Evolutionary conservation across 2,888 invertebrate genomes (phyloP).

Genomic region (Spilarctia lutea): DNA sequence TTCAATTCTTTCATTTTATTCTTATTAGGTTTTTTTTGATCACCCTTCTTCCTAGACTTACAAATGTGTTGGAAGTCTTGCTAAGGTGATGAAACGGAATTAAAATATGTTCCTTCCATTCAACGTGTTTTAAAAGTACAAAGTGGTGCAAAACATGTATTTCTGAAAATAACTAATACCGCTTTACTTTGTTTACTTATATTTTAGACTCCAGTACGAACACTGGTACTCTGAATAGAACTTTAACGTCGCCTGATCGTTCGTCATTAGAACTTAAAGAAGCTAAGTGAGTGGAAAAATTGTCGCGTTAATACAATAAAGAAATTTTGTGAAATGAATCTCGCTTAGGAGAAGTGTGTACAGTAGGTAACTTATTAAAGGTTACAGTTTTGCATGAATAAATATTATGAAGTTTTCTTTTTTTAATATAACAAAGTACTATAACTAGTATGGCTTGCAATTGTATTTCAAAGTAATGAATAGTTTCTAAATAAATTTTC

Average conservation of each 20-base stretch:
- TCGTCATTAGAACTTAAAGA: background rate
- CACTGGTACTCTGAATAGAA: background rate
- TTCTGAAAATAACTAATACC: background rate
- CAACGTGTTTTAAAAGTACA: background rate
- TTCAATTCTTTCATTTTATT: background rate
- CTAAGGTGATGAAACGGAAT: background rate
- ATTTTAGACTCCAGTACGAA: background rate
- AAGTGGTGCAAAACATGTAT: background rate
- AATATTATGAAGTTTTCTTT: background rate
- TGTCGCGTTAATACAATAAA: background rate
- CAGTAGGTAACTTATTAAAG: background rate
- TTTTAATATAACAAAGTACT: background rate
- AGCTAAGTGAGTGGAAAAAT: background rate
- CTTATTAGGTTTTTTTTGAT: background rate
- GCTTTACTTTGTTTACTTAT: background rate
- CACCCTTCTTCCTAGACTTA: background rate
- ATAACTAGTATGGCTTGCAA: background rate
- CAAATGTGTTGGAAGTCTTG: background rate
- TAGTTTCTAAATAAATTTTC: constrained; percentile 25
- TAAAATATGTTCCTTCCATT: background rate
- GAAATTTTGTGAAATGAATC: background rate
- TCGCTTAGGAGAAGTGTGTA: background rate
- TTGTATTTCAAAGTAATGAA: background rate
- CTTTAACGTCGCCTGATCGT: background rate
- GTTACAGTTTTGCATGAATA: background rate